Evolutionary conservation across 1,140 invertebrate genomes (phyloP).

Genomic region (Cyphomyrmex costatus): DNA sequence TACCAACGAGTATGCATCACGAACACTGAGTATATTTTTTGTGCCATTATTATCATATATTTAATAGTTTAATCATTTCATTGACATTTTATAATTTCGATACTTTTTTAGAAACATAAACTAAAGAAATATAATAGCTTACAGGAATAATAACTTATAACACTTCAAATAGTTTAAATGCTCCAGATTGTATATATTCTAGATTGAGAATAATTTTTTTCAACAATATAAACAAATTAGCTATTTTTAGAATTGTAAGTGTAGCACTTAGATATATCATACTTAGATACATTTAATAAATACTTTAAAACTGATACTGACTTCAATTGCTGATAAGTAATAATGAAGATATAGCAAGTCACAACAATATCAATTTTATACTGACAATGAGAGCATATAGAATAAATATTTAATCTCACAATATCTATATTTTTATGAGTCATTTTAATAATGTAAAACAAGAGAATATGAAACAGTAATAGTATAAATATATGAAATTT

Average conservation of each 20-base stretch:
- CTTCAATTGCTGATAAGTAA: background rate
- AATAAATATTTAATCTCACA: constrained; percentile 3
- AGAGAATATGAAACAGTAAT: background rate
- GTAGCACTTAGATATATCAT: background rate
- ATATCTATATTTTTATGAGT: background rate
- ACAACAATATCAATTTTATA: background rate
- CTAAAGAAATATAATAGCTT: background rate
- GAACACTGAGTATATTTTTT: background rate
- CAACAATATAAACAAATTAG: background rate
- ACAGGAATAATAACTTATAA: no score
- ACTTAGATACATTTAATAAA: constrained; percentile 24
- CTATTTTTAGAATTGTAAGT: background rate
- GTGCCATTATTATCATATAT: background rate
- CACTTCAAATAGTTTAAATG: no score
- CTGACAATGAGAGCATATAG: background rate
- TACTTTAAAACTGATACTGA: background rate
- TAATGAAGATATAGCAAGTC: constrained; percentile 7
- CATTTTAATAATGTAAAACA: background rate
- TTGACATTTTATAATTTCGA: constrained; percentile 9
- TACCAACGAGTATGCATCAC: background rate
- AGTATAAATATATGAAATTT: background rate
- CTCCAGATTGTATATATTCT: no score
- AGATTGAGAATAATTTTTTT: background rate
- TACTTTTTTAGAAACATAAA: background rate
- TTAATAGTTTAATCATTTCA: background rate